A percentile compares a stretch with the other conserved stretches of the same genome.
These are phyloP conservation scores for Daubentonia madagascariensis DNA, from an alignment of 2,113 vertebrate species.

Conservation along the genomic window DNA sequence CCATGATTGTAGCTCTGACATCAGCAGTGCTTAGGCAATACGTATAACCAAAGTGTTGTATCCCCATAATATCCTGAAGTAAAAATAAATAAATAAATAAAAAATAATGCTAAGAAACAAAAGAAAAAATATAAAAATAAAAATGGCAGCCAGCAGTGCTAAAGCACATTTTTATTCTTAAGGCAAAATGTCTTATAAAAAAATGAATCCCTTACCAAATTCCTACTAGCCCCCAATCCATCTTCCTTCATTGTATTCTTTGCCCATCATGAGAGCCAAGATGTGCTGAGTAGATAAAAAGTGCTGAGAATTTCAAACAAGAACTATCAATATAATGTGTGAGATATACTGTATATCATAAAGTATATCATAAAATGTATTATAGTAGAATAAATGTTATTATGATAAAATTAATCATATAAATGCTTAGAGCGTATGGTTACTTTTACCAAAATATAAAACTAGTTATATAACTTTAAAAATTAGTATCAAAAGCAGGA, in stretches of 20 bases:
- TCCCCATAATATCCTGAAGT: no score
- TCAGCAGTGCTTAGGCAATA: no score
- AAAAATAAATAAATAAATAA: no score
- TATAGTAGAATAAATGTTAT: constrained; percentile 46
- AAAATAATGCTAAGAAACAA: no score
- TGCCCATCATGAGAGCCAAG: neutral
- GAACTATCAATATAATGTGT: neutral
- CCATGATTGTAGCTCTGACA: no score
- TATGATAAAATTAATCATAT: constrained; percentile 52
- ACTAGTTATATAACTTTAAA: constrained; percentile 50
- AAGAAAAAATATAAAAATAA: no score
- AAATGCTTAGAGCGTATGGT: constrained; percentile 30
- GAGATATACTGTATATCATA: constrained; percentile 32
- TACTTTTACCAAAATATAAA: constrained; percentile 47
- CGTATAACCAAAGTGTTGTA: no score
- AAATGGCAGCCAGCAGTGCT: neutral
- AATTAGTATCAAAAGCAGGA: constrained; percentile 58
- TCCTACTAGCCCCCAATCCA: neutral
- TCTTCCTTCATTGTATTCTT: neutral
- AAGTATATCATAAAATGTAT: no score
- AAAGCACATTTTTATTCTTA: constrained; percentile 57
- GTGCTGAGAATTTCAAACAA: constrained; percentile 35
- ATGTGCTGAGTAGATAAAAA: neutral
- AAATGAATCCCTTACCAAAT: neutral
- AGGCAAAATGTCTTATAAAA: constrained; percentile 62